phyloP scores from a whole-genome alignment of 2,797 vertebrate genomes.

The Hapalemur alaotrensis region DNA sequence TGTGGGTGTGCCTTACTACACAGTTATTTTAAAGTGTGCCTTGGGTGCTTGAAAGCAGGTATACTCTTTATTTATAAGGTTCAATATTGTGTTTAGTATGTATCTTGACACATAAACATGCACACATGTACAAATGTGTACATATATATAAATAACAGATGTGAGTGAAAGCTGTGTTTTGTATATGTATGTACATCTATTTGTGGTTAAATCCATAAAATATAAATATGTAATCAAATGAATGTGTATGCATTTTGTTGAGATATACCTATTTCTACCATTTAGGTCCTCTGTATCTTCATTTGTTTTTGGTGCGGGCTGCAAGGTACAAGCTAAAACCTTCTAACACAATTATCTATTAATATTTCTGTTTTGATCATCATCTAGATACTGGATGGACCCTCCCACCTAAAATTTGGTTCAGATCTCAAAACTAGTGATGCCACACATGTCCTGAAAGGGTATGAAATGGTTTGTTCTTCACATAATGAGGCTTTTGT shows the following conservation, averaged over 20 bases:
- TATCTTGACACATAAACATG: neutral
- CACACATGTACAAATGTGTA: neutral
- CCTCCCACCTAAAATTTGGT: neutral
- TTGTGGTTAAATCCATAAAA: neutral
- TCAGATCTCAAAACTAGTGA: neutral
- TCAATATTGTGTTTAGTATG: neutral
- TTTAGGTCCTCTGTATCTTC: neutral
- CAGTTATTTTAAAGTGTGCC: neutral
- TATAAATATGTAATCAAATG: neutral
- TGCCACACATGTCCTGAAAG: neutral
- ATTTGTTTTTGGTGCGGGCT: neutral
- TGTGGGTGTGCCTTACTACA: neutral
- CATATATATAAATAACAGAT: neutral
- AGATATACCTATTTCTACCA: neutral
- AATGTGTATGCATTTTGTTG: neutral
- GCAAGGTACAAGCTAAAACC: neutral
- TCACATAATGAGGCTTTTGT: neutral
- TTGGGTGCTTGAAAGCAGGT: neutral
- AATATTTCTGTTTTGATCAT: neutral
- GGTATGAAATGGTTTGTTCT: neutral
- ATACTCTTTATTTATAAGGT: neutral
- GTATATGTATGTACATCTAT: neutral
- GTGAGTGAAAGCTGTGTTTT: neutral
- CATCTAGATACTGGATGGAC: neutral
- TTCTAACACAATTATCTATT: neutral